Conservation (phyloP, 2,888 invertebrate genomes). For the Balanococcus diminutus region DNA sequence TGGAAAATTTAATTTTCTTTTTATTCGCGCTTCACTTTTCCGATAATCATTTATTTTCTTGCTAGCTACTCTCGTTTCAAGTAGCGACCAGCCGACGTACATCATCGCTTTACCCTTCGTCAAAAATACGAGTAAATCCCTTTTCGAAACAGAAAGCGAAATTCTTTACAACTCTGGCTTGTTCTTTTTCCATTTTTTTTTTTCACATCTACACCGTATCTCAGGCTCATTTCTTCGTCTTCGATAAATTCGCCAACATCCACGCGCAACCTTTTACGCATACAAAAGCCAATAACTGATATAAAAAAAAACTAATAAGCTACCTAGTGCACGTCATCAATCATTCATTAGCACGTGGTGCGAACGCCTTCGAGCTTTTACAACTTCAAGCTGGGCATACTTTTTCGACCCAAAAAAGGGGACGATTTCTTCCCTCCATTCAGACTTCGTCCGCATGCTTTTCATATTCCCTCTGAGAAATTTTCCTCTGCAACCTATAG, state of each 20-base stretch:
- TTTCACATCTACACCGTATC: not conserved
- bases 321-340: not conserved
- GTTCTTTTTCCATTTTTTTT: not conserved
- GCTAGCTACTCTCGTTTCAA: not conserved
- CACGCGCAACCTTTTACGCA: too few species aligned
- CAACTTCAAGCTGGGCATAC: not conserved
- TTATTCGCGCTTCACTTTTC: not conserved
- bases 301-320: not conserved
- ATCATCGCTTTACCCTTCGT: not conserved
- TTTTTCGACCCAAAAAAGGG: not conserved
- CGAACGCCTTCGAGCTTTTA: not conserved
- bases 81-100: not conserved
- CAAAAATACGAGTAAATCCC: not conserved
- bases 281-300: not conserved
- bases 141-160: not conserved
- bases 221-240: not conserved
- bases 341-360: not conserved
- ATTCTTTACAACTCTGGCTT: not conserved
- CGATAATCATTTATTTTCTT: not conserved
- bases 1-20: constrained; percentile 10
- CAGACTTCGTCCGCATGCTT: too few species aligned
- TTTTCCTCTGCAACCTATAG: not conserved
- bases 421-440: not conserved
- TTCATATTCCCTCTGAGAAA: not conserved
- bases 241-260: not conserved